phyloP scores from a whole-genome alignment of 2,113 vertebrate species.

The Cyprinodon variegatus region DNA sequence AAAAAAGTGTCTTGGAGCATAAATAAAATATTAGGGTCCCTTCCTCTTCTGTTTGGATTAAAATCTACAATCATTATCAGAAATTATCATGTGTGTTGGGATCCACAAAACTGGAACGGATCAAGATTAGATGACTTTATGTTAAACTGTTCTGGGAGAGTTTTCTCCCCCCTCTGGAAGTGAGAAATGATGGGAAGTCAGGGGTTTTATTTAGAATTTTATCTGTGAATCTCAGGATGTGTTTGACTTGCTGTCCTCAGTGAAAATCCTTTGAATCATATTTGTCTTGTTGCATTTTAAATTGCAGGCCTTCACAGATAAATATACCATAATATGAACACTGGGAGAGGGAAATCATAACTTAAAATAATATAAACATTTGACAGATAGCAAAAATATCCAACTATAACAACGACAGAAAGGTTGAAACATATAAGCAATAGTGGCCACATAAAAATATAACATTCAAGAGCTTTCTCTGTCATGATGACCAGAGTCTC shows the following conservation, averaged over 20 bases:
- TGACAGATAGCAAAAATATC: constrained; percentile 73
- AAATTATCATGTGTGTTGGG: neutral
- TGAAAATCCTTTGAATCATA: constrained; percentile 34
- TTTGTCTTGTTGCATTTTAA: constrained; percentile 36
- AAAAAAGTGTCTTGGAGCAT: neutral
- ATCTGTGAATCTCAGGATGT: constrained; percentile 39
- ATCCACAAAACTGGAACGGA: neutral
- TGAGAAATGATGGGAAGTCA: neutral
- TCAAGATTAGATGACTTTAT: neutral
- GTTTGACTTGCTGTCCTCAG: constrained; percentile 35
- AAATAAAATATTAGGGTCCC: neutral
- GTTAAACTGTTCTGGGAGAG: neutral
- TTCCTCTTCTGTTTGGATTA: too few relatives aligned
- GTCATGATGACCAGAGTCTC: constrained; percentile 53
- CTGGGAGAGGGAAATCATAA: constrained; percentile 50
- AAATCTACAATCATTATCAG: neutral
- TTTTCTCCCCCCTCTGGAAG: neutral
- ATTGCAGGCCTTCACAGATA: constrained; percentile 56
- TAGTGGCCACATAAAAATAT: constrained; percentile 58
- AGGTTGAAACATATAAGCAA: constrained; percentile 54
- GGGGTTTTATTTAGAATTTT: constrained; percentile 38
- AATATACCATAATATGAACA: constrained; percentile 57
- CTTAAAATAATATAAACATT: constrained; percentile 59
- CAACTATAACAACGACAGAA: constrained; percentile 56
- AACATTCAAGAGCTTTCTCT: constrained; percentile 60